These are phyloP conservation scores for Silurus lanzhouensis DNA, from an alignment of 2,797 vertebrate species.

Conservation along the genomic window DNA sequence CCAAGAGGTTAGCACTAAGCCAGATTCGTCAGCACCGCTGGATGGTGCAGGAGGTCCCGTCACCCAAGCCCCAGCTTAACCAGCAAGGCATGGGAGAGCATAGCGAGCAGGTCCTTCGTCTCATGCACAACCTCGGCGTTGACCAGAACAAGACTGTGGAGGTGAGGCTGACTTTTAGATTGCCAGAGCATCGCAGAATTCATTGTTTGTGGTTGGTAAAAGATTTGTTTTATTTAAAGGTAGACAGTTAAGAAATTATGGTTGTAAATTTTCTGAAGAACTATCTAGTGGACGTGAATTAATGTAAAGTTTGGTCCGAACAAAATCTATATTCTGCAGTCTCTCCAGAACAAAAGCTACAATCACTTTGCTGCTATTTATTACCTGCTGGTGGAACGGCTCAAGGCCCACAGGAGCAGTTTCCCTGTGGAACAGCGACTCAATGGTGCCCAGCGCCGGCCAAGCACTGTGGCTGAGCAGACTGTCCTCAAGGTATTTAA, in stretches of 20 bases:
- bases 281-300: not conserved
- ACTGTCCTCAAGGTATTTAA: constrained; percentile 88
- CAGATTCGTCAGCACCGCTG: constrained; percentile 99
- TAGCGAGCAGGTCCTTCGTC: constrained; percentile 92
- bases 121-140: constrained; percentile 98
- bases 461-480: constrained; percentile 93
- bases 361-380: constrained; percentile 99
- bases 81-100: constrained; percentile 83
- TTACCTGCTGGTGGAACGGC: constrained; percentile 94
- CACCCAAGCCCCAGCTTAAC: constrained; percentile 87
- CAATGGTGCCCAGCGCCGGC: constrained; percentile 89
- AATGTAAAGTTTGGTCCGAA: not conserved
- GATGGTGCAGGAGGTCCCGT: constrained; percentile 90
- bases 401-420: constrained; percentile 95
- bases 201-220: not conserved
- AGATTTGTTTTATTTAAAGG: not conserved
- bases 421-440: constrained; percentile 95
- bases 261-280: not conserved
- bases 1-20: constrained; percentile 88
- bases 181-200: not conserved
- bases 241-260: not conserved
- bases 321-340: constrained; percentile 70
- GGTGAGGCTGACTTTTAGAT: constrained; percentile 69
- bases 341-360: constrained; percentile 97
- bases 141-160: constrained; percentile 98